Evolutionary conservation across 1,140 invertebrate species (phyloP).

Genomic region (Apis florea): DNA sequence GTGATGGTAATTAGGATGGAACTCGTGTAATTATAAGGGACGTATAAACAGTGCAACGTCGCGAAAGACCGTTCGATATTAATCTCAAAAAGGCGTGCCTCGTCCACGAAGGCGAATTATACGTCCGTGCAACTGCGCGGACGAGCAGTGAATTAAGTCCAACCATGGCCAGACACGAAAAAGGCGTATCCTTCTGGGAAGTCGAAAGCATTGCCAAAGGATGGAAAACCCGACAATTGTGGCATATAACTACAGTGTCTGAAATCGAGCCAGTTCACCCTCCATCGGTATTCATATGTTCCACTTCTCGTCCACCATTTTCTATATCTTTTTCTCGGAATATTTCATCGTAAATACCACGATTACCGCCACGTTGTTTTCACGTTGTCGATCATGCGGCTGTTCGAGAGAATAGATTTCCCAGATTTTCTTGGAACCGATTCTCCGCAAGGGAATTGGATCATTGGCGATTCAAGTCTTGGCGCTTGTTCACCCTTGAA

Average conservation of each 20-base stretch:
- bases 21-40: background rate
- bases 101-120: constrained; percentile 14
- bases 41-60: constrained; percentile 13
- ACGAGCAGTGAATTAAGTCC: constrained; percentile 62
- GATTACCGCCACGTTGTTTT: background rate
- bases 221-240: background rate
- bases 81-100: constrained; percentile 58
- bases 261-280: constrained; percentile 53
- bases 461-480: background rate
- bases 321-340: background rate
- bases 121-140: constrained; percentile 19
- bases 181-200: constrained; percentile 57
- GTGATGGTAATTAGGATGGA: background rate
- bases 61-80: constrained; percentile 46
- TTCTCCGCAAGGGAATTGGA: background rate
- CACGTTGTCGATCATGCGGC: background rate
- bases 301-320: background rate
- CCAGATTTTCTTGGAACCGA: background rate
- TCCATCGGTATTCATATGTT: constrained; percentile 29
- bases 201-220: constrained; percentile 58
- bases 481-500: background rate
- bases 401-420: background rate
- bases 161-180: constrained; percentile 57
- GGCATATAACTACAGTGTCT: constrained; percentile 54
- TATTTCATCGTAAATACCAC: constrained; percentile 4